A percentile compares a stretch with the other conserved stretches of the same genome.
Conservation (phyloP, 1,140 invertebrate species). For the Ceratitis capitata region DNA sequence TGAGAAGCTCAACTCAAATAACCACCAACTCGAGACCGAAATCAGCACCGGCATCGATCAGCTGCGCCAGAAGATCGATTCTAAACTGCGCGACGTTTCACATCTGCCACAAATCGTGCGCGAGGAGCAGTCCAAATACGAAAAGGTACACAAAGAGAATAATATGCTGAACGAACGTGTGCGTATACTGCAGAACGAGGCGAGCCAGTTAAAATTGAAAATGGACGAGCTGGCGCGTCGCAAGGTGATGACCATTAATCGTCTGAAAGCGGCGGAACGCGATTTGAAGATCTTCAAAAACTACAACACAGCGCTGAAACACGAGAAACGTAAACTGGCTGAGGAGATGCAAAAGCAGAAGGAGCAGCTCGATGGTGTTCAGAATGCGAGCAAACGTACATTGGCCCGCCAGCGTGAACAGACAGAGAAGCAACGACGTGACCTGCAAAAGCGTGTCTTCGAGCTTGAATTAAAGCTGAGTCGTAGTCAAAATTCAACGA, state of each 20-base stretch:
- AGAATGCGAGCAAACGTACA: constrained; percentile 52
- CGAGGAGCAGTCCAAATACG: constrained; percentile 55
- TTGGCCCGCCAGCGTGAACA: constrained; percentile 57
- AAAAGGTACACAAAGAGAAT: constrained; percentile 57
- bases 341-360: constrained; percentile 50
- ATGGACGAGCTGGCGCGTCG: constrained; percentile 56
- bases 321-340: constrained; percentile 52
- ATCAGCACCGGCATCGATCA: constrained; percentile 53
- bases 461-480: constrained; percentile 58
- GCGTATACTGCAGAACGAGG: constrained; percentile 51
- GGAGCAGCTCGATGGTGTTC: constrained; percentile 53
- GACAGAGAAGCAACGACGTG: constrained; percentile 57
- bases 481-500: constrained; percentile 59
- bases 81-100: constrained; percentile 52
- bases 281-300: constrained; percentile 62
- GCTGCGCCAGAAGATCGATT: constrained; percentile 55
- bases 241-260: constrained; percentile 52
- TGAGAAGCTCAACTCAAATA: constrained; percentile 57
- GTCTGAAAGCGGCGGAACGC: constrained; percentile 55
- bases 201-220: constrained; percentile 52
- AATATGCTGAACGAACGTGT: constrained; percentile 54
- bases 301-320: constrained; percentile 54
- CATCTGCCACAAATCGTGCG: constrained; percentile 54
- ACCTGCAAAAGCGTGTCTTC: constrained; percentile 58
- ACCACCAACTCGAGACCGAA: constrained; percentile 57